A percentile compares a stretch with the other conserved stretches of the same genome.
Evolutionary conservation across 1,140 invertebrate species (phyloP).

Genomic region (Drosophila micromelanica): DNA sequence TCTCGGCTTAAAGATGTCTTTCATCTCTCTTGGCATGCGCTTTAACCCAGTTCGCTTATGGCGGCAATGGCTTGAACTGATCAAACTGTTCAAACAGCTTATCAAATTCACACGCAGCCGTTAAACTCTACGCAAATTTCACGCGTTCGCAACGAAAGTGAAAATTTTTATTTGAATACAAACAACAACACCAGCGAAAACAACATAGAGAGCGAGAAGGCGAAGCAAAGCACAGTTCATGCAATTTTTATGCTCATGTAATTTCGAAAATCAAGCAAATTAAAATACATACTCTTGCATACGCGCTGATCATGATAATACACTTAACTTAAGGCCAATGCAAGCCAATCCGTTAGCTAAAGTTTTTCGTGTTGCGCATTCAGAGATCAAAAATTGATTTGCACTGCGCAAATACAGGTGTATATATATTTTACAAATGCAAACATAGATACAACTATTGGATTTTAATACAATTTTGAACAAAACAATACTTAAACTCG

Average conservation of each 20-base stretch:
- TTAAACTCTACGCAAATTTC: slow-evolving; percentile 61
- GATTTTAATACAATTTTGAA: slow-evolving; percentile 47
- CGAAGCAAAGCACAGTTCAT: slow-evolving; percentile 1
- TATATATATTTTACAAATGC: slow-evolving; percentile 4
- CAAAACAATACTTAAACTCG: slow-evolving; percentile 53
- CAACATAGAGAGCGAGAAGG: background rate
- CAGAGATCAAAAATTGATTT: slow-evolving; percentile 39
- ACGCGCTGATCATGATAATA: slow-evolving; percentile 23
- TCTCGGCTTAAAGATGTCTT: slow-evolving; percentile 8
- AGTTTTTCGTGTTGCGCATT: slow-evolving; percentile 52
- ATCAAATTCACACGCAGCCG: slow-evolving; percentile 69
- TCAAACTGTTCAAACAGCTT: slow-evolving; percentile 12
- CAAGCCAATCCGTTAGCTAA: slow-evolving; percentile 42
- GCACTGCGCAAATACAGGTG: background rate
- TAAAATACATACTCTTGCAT: slow-evolving; percentile 21
- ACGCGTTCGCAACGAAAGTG: slow-evolving; percentile 73
- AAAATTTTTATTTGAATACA: slow-evolving; percentile 35
- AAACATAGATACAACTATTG: slow-evolving; percentile 1
- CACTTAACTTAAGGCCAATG: slow-evolving; percentile 30
- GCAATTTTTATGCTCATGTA: slow-evolving; percentile 26
- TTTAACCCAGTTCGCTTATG: background rate
- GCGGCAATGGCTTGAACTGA: background rate
- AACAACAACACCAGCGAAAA: too few relatives aligned
- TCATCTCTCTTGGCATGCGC: background rate
- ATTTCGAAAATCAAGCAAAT: slow-evolving; percentile 51